These are phyloP conservation scores for Corbicula japonica DNA, from an alignment of 2,888 invertebrate genomes.

Conservation along the genomic window DNA sequence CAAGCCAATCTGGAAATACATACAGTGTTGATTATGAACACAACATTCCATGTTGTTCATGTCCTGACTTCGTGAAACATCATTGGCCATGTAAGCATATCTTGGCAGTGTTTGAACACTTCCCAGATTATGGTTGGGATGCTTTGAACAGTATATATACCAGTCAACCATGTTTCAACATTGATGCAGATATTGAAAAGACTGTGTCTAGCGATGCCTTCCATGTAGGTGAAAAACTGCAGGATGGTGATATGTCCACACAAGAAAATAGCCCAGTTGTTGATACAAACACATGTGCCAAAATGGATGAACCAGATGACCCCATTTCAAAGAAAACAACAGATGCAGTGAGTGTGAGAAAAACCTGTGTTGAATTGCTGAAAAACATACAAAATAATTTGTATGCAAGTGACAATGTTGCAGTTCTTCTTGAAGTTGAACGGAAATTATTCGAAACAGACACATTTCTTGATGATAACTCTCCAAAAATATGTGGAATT, in stretches of 20 bases:
- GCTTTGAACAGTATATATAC: not conserved
- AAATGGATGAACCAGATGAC: too few relatives aligned
- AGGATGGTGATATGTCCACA: too few relatives aligned
- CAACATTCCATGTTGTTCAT: constrained; percentile 13
- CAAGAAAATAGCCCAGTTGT: too few relatives aligned
- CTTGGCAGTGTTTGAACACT: constrained; percentile 16
- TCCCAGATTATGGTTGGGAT: constrained; percentile 31
- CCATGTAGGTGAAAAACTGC: too few relatives aligned
- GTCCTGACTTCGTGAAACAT: constrained; percentile 17
- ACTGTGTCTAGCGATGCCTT: too few relatives aligned
- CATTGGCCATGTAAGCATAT: constrained; percentile 33
- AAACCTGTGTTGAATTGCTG: constrained; percentile 13
- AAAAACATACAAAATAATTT: constrained; percentile 21
- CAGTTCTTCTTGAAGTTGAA: not conserved
- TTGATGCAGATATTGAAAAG: not conserved
- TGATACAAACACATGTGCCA: too few relatives aligned
- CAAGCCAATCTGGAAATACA: too few relatives aligned
- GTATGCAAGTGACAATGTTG: not conserved
- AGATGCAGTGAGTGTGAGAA: not conserved
- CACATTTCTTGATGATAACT: not conserved
- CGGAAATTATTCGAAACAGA: not conserved
- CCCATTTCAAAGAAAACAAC: not conserved
- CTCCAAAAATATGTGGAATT: not conserved
- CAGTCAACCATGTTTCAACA: constrained; percentile 19
- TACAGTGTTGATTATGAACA: constrained; percentile 18